These are phyloP conservation scores for Lineus longissimus DNA, from an alignment of 1,140 invertebrate species.

Conservation along the genomic window DNA sequence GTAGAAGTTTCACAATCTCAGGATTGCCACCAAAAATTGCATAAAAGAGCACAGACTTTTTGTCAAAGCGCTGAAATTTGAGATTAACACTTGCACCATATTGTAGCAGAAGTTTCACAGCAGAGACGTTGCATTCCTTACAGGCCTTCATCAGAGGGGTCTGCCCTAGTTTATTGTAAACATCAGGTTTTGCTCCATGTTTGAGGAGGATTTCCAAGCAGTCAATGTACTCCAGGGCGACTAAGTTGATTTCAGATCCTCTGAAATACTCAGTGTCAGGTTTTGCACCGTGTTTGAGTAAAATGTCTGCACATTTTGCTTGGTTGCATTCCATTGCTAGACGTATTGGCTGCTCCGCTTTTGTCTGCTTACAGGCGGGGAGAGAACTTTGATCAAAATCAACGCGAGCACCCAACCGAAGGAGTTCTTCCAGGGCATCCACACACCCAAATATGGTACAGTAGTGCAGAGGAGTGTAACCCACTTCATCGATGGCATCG, in stretches of 20 bases:
- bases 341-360: conserved; percentile 59
- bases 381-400: conserved; percentile 58
- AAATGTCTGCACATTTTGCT: conserved; percentile 64
- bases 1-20: conserved; percentile 72
- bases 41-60: conserved; percentile 75
- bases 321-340: conserved; percentile 79
- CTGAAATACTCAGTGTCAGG: conserved; percentile 69
- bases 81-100: conserved; percentile 75
- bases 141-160: conserved; percentile 73
- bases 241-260: conserved; percentile 82
- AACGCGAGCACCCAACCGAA: conserved; percentile 75
- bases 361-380: conserved; percentile 12
- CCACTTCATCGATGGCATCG: conserved; percentile 82
- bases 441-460: conserved; percentile 76
- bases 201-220: conserved; percentile 76
- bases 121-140: conserved; percentile 35
- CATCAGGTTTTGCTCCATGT: conserved; percentile 81
- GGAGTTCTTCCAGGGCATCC: conserved; percentile 61
- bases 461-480: conserved; percentile 83
- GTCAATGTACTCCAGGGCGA: conserved; percentile 67
- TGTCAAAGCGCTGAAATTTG: conserved; percentile 39
- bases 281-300: conserved; percentile 68
- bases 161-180: conserved; percentile 65
- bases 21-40: conserved; percentile 74
- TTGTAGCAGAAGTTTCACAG: conserved; percentile 73